Evolutionary conservation across 2,888 invertebrate species (phyloP).

Genomic region (Coleophora deauratella): DNA sequence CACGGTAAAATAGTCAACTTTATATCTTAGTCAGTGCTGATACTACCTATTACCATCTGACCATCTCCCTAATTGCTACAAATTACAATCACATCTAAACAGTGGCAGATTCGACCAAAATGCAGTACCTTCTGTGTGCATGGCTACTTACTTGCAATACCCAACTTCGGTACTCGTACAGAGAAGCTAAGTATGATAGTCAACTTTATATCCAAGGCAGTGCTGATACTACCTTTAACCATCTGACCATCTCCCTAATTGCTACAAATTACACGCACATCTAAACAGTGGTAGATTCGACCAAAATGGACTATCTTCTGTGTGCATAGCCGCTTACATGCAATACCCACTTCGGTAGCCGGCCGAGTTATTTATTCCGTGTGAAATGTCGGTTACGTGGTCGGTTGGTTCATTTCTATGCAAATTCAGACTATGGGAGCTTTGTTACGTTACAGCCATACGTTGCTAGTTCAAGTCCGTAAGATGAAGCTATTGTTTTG

Average conservation of each 20-base stretch:
- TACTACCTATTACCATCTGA: not conserved
- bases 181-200: no score
- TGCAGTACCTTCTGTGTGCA: not conserved
- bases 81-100: not conserved
- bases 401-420: conserved; percentile 62
- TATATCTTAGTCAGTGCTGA: no score
- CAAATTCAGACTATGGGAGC: conserved; percentile 42
- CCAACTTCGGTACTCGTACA: conserved; percentile 17
- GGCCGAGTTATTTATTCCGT: conserved; percentile 50
- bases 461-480: conserved; percentile 1
- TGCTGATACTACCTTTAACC: not conserved
- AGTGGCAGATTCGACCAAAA: not conserved
- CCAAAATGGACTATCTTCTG: not conserved
- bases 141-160: not conserved
- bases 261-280: not conserved
- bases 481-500: not conserved
- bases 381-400: conserved; percentile 54
- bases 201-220: no score
- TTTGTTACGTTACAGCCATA: conserved; percentile 21
- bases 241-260: conserved; percentile 2
- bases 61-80: conserved; percentile 4
- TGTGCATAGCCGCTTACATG: conserved; percentile 1
- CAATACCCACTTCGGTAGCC: conserved; percentile 13
- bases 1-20: no score
- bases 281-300: not conserved